Conservation (phyloP, 2,888 invertebrate genomes). For the Sinopyrophorus schimmeli region DNA sequence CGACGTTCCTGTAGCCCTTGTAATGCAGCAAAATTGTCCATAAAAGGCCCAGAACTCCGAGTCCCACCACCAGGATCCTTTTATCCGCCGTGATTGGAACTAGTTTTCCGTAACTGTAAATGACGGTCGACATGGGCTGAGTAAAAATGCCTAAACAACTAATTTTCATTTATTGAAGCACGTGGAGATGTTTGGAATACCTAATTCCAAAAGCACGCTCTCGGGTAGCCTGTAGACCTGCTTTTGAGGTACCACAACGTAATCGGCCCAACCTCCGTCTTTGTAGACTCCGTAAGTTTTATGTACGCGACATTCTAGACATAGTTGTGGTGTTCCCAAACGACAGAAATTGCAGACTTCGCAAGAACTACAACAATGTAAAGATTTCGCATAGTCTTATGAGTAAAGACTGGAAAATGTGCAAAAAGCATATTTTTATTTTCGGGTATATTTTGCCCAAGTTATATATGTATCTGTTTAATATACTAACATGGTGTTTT, state of each 20-base stretch:
- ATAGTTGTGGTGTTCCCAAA: slow-evolving; percentile 66
- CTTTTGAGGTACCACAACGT: slow-evolving; percentile 60
- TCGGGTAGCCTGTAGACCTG: slow-evolving; percentile 64
- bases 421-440: no score
- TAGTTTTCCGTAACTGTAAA: no score
- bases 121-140: no score
- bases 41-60: slow-evolving; percentile 74
- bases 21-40: slow-evolving; percentile 69
- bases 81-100: slow-evolving; percentile 64
- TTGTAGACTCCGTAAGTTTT: slow-evolving; percentile 66
- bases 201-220: slow-evolving; percentile 62
- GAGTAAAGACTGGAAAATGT: no score
- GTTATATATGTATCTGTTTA: no score
- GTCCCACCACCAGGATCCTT: slow-evolving; percentile 68
- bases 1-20: slow-evolving; percentile 70
- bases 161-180: no score
- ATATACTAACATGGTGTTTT: no score
- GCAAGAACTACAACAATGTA: slow-evolving; percentile 61
- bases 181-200: slow-evolving; percentile 45
- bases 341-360: slow-evolving; percentile 64
- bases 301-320: slow-evolving; percentile 58
- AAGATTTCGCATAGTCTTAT: no score
- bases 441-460: no score
- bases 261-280: slow-evolving; percentile 73
- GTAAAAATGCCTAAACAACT: no score